A percentile compares a stretch with the other conserved stretches of the same genome.
These are phyloP conservation scores for Camelus bactrianus DNA, from an alignment of 2,113 vertebrate species.

Conservation along the genomic window DNA sequence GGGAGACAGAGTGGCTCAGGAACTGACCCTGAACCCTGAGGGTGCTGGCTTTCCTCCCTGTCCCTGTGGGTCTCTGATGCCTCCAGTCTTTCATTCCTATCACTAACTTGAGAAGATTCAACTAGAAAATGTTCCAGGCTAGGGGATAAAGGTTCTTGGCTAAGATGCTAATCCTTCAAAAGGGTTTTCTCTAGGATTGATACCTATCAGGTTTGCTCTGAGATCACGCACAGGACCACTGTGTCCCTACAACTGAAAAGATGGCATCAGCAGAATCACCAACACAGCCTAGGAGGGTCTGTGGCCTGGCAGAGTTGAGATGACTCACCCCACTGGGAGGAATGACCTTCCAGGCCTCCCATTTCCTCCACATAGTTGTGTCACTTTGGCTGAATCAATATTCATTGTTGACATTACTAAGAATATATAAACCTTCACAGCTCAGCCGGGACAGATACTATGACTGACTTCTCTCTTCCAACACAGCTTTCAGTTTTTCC, in stretches of 20 bases:
- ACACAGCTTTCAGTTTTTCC: neutral
- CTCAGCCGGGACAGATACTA: neutral
- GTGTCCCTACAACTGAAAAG: neutral
- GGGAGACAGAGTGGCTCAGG: neutral
- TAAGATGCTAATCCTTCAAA: neutral
- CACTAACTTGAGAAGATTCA: neutral
- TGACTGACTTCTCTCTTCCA: neutral
- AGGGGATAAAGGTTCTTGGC: neutral
- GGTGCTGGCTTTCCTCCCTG: neutral
- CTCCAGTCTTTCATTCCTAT: neutral
- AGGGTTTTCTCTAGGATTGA: neutral
- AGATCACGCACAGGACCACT: neutral
- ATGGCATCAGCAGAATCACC: neutral
- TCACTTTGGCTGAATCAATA: neutral
- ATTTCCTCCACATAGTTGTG: neutral
- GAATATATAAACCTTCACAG: neutral
- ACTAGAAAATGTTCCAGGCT: neutral
- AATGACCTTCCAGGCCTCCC: neutral
- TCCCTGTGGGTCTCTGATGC: neutral
- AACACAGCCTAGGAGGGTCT: neutral
- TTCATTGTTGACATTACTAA: neutral
- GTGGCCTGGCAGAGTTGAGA: neutral
- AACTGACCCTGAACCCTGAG: neutral
- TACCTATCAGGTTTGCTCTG: neutral
- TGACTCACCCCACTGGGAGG: neutral